phyloP scores from a whole-genome alignment of 1,140 invertebrate genomes.

The Aporrectodea caliginosa region DNA sequence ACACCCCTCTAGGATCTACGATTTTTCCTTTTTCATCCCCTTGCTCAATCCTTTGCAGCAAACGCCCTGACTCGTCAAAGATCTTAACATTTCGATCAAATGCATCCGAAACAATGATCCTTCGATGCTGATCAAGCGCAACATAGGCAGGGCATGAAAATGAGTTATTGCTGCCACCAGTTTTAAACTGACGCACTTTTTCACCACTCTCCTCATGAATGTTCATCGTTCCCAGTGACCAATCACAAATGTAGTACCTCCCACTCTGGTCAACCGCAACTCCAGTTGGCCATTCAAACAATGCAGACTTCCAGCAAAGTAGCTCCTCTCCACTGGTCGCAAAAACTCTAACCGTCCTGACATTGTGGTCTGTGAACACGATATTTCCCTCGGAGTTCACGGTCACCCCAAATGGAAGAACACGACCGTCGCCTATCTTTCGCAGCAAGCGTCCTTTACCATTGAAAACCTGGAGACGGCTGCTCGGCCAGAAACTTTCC shows the following conservation, averaged over 20 bases:
- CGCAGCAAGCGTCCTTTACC: not conserved
- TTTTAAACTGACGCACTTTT: not conserved
- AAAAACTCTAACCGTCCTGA: not conserved
- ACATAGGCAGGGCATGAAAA: not conserved
- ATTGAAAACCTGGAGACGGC: constrained; percentile 9
- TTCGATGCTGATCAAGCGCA: not conserved
- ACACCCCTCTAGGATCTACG: not conserved
- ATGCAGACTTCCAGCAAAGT: not conserved
- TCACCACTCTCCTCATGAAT: not conserved
- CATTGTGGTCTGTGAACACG: not conserved
- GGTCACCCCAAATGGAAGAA: constrained; percentile 5
- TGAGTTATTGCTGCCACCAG: not conserved
- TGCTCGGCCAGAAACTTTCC: constrained; percentile 9
- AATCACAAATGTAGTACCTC: not conserved
- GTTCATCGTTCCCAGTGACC: not conserved
- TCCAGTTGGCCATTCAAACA: constrained; percentile 2
- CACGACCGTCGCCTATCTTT: not conserved
- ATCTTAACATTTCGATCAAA: not conserved
- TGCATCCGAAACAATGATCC: not conserved
- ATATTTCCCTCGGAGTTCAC: not conserved
- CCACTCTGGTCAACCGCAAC: not conserved
- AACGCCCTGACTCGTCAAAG: not conserved
- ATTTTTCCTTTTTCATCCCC: not conserved
- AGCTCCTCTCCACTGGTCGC: not conserved
- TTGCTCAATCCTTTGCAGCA: not conserved